These are phyloP conservation scores for Rhabdomys pumilio DNA, from an alignment of 2,797 vertebrate genomes.

Conservation along the genomic window DNA sequence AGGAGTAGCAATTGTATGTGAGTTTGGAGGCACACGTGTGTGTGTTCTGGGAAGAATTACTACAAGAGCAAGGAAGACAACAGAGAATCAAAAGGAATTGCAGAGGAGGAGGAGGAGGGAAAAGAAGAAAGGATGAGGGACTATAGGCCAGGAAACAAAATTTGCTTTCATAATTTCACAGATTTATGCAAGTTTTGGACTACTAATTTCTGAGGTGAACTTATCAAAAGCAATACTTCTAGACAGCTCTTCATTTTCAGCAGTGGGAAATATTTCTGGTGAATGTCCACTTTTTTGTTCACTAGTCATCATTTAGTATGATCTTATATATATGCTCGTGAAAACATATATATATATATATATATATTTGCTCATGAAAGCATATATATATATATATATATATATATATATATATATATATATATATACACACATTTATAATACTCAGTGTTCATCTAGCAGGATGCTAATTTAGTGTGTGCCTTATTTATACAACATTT, in stretches of 20 bases:
- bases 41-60: not conserved
- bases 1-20: not conserved
- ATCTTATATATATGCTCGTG: not conserved
- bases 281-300: not conserved
- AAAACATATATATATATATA: not conserved
- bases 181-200: not conserved
- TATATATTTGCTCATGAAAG: too few species aligned
- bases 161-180: not conserved
- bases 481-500: not conserved
- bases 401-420: too few species aligned
- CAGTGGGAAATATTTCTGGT: not conserved
- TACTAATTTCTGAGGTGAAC: not conserved
- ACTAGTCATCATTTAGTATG: constrained; percentile 16
- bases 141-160: not conserved
- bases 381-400: too few species aligned
- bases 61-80: not conserved
- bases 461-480: not conserved
- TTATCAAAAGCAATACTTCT: not conserved
- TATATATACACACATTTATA: not conserved
- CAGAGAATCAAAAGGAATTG: not conserved
- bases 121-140: not conserved
- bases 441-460: not conserved
- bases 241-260: not conserved
- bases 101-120: not conserved
- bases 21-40: not conserved